Evolutionary conservation across 1,140 invertebrate species (phyloP), one percentile per base, ranked within the genome.

Genomic region (Augochlora pura): DNA sequence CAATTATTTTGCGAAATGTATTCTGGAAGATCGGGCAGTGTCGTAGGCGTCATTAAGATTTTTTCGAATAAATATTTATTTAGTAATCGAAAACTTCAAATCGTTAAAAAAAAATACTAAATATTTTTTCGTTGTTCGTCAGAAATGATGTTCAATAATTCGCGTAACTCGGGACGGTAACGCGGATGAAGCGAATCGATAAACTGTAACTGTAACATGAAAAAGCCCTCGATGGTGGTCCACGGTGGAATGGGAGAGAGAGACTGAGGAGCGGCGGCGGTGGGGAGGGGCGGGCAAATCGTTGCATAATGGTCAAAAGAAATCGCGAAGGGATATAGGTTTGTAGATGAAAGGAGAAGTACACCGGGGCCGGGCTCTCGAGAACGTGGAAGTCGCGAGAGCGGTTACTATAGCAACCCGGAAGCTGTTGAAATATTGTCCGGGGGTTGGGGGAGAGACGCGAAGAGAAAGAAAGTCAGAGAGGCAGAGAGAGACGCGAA

Each of bases 361-460:
- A 72, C 16, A 62, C 16, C n/a, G 42, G 27, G 32, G n/a, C 57
- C 49, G 70, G 64, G 77, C 77, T 84, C 84, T 82, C 49, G 81
- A 81, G 82, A 85, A 88, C 78, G 86, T 86, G 68, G 71, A 67
- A 87, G 81, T 86, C 78, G 87, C 77, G 85, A 82, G 83, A 80
- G 83, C 71, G 76, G 91, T 92, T 88, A 86, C 88, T 87, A 90
- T 90, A 86, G 90, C 80, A 90, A 90, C 90, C 79, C 75, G 86
- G 63, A 89, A 91, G 89, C 90, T 81, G 87, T 81, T 89, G 87
- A 91, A 91, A 90, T 91, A 91, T 90, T 88, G 88, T 90, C 88
- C 83, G 69, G 49, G 83, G 80, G 65, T 62, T 42, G 52, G 54
- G 38, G 64, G 46, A 63, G 78, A 69, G 80, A 54, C 68, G 77